phyloP scores from a whole-genome alignment of 2,797 vertebrate species.

The Antennarius maculatus region DNA sequence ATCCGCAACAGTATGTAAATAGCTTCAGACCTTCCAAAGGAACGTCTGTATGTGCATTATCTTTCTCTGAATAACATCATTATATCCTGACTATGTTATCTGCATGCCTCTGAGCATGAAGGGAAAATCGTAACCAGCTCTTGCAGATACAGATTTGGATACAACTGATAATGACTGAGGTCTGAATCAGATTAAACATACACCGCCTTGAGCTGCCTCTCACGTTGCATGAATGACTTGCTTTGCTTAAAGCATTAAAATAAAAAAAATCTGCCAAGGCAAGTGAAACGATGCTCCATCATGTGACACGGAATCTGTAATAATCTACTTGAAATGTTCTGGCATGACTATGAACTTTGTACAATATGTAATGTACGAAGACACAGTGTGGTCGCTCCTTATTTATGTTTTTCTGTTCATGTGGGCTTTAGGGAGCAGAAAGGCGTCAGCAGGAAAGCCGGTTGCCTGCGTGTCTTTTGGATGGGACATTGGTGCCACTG shows the following conservation, averaged over 20 bases:
- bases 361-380: conserved; percentile 13
- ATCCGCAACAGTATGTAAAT: conserved; percentile 30
- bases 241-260: conserved; percentile 20
- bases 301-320: conserved; percentile 18
- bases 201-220: conserved; percentile 3
- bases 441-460: conserved; percentile 59
- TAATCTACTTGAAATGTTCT: conserved; percentile 16
- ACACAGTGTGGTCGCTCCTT: conserved; percentile 16
- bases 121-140: too few species aligned
- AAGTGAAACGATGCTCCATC: conserved; percentile 24
- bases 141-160: too few species aligned
- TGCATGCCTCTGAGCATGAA: neutral
- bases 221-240: conserved; percentile 16
- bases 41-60: neutral
- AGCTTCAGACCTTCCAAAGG: conserved; percentile 3
- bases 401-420: conserved; percentile 48
- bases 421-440: conserved; percentile 23
- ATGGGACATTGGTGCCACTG: conserved; percentile 23
- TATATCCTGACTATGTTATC: conserved; percentile 4
- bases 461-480: conserved; percentile 33
- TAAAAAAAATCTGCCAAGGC: conserved; percentile 32
- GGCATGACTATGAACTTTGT: conserved; percentile 16
- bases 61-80: conserved; percentile 2
- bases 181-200: conserved; percentile 25
- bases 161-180: neutral